Conservation (phyloP, 1,140 invertebrate genomes). For the Popillia japonica region DNA sequence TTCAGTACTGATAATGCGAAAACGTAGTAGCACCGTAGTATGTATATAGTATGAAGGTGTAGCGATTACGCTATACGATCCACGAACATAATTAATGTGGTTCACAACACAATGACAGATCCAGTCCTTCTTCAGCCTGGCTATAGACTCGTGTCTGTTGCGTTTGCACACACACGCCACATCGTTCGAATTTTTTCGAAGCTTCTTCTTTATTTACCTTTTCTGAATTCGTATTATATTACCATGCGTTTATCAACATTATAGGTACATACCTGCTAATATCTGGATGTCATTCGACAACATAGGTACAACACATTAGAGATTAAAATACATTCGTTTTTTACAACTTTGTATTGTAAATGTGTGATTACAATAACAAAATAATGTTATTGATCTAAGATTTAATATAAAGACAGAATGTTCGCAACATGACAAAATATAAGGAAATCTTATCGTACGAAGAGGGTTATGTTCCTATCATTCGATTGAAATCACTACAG, state of each 20-base stretch:
- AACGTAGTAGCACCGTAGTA: conserved; percentile 18
- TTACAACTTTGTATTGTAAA: too few species aligned
- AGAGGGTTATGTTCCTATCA: neutral
- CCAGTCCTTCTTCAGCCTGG: neutral
- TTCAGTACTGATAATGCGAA: conserved; percentile 17
- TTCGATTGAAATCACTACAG: neutral
- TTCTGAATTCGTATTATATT: neutral
- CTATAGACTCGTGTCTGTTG: neutral
- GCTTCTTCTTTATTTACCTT: conserved; percentile 20
- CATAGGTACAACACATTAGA: too few species aligned
- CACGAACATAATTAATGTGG: conserved; percentile 18
- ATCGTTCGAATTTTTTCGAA: neutral
- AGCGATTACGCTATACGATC: conserved; percentile 11
- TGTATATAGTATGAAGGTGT: conserved; percentile 19
- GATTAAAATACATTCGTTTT: too few species aligned
- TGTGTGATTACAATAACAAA: too few species aligned
- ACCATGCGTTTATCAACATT: neutral
- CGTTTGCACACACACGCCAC: neutral
- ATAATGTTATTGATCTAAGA: too few species aligned
- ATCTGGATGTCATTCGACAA: too few species aligned
- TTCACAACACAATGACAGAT: conserved; percentile 12
- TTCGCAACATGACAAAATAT: too few species aligned
- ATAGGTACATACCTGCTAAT: too few species aligned
- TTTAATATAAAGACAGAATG: too few species aligned
- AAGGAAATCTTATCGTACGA: too few species aligned